phyloP scores from a whole-genome alignment of 2,888 invertebrate genomes.

The Trileptium ribeirensis region DNA sequence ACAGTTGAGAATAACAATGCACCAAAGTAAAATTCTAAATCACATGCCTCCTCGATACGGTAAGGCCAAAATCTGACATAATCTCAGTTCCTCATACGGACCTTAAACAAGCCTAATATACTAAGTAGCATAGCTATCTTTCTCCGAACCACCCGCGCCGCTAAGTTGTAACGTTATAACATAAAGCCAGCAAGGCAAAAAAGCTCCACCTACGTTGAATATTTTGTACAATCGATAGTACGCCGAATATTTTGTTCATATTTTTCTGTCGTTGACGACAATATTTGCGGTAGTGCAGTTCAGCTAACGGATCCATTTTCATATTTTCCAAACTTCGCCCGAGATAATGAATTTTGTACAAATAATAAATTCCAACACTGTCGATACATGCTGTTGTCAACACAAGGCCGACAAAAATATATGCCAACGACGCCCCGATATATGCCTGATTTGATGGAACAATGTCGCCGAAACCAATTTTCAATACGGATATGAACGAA shows the following conservation, averaged over 20 bases:
- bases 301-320: conserved; percentile 15
- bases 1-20: no score
- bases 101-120: no score
- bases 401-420: conserved; percentile 15
- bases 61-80: no score
- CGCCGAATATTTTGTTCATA: background rate
- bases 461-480: conserved; percentile 25
- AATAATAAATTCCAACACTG: conserved; percentile 17
- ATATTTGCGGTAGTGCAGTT: background rate
- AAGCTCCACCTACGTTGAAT: background rate
- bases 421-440: background rate
- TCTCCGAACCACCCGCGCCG: no score
- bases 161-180: no score
- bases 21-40: no score
- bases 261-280: background rate
- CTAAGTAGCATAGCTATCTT: no score
- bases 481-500: conserved; percentile 18
- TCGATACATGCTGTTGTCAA: conserved; percentile 23
- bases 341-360: conserved; percentile 16
- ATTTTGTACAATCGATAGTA: background rate
- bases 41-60: no score
- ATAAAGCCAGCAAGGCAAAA: no score
- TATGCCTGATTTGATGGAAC: conserved; percentile 4
- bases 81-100: no score
- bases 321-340: conserved; percentile 9